Conservation (phyloP, 2,797 vertebrate species). For the Chelidonichthys spinosus region DNA sequence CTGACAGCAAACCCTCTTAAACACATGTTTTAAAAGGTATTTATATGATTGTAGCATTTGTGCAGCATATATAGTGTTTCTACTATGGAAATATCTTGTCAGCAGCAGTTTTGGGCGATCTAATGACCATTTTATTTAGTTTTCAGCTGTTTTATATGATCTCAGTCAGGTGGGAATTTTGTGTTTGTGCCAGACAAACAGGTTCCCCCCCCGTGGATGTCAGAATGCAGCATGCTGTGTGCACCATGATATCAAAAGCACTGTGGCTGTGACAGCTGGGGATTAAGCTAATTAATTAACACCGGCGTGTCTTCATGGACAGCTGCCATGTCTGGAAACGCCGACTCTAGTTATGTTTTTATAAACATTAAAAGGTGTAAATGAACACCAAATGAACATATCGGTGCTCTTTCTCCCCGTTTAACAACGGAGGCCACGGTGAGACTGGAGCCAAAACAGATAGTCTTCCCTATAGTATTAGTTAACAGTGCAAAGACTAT, state of each 20-base stretch:
- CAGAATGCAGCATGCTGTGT: no score
- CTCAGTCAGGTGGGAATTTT: not conserved
- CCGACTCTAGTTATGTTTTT: not conserved
- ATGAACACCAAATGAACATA: not conserved
- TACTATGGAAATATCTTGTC: not conserved
- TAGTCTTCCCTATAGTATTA: not conserved
- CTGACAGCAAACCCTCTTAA: conserved; percentile 26
- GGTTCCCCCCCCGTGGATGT: no score
- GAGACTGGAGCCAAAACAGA: not conserved
- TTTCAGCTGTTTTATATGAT: not conserved
- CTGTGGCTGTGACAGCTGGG: no score
- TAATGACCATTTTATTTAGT: not conserved
- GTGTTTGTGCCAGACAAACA: not conserved
- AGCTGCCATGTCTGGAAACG: not conserved
- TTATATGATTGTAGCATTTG: not conserved
- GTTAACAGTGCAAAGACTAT: not conserved
- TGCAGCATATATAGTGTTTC: no score
- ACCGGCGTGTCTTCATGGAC: not conserved
- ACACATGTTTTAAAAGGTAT: not conserved
- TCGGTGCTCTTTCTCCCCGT: not conserved
- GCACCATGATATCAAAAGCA: no score
- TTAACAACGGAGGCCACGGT: not conserved
- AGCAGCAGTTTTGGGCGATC: not conserved
- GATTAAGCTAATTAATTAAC: no score
- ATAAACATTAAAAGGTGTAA: no score